Base-by-base conservation (phyloP, 2,797 vertebrate genomes). In the Apogon hyalosoma region DNA sequence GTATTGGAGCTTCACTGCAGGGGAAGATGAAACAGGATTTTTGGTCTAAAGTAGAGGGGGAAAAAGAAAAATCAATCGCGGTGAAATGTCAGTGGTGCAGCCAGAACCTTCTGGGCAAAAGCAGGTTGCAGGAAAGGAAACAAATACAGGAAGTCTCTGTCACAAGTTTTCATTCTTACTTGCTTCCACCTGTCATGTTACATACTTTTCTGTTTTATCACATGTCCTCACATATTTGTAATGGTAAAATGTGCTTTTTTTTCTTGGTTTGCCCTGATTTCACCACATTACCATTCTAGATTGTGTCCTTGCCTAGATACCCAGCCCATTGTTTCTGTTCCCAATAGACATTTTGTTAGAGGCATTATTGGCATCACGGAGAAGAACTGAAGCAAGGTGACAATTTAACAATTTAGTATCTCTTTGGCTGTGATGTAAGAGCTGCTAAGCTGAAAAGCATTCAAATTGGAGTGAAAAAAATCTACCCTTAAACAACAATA, bases 51-150 rank as follows among this genome's bases (percentile, higher is more conserved):
- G 72, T 55, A 43, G 62, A 71, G 50, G 5, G 13, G 28, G 15
- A n/a, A 38, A 55, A 49, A 55, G 14, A 63, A 62, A 73, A 78
- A 80, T 87, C 74, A 59, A 69, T 87, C 67, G 46, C 62, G 45
- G 39, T 61, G 51, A 90, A 88, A 89, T 84, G 84, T 86, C 81
- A 88, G 75, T 61, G 7, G 38, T 71, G 75, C 66, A 73, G 80
- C 59, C 52, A 14, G 16, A 77, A 53, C 14, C 67, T 80, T 76
- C 41, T 49, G 77, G 73, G 73, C 60, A 73, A 55, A 58, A 11
- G 19, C 31, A 73, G 63, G 63, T 51, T 50, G 59, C 13, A 63
- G 55, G 54, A 54, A 68, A 33, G 18, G 15, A 69, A 74, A 48
- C 15, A 10, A 58, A 77, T 36, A 38, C 19, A 72, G 72, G 58